These are phyloP conservation scores for Romanomermis culicivorax DNA, from an alignment of 2,888 invertebrate genomes.

Conservation along the genomic window DNA sequence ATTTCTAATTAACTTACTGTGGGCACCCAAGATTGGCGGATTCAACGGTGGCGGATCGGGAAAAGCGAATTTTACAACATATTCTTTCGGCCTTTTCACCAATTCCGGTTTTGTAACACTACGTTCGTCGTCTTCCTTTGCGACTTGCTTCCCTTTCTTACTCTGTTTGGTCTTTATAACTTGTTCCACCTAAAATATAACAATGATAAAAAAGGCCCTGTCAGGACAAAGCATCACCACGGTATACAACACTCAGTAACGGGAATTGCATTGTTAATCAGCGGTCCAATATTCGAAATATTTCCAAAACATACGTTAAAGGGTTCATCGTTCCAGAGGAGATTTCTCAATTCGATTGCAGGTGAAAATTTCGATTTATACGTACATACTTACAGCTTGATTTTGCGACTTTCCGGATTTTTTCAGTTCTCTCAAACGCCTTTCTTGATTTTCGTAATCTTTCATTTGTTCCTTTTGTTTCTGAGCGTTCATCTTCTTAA, in stretches of 20 bases:
- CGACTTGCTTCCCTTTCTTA: conserved; percentile 52
- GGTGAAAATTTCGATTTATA: neutral
- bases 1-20: conserved; percentile 46
- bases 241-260: too few species aligned
- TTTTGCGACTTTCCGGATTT: conserved; percentile 87
- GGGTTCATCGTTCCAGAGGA: too few species aligned
- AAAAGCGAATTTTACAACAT: conserved; percentile 88
- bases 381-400: conserved; percentile 41
- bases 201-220: neutral
- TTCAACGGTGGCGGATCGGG: conserved; percentile 87
- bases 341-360: too few species aligned
- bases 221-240: too few species aligned
- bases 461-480: conserved; percentile 83
- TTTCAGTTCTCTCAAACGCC: conserved; percentile 76
- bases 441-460: conserved; percentile 95
- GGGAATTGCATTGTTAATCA: too few species aligned
- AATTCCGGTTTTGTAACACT: conserved; percentile 44
- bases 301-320: too few species aligned
- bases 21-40: conserved; percentile 84
- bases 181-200: conserved; percentile 17
- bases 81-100: conserved; percentile 72
- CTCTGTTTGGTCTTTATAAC: conserved; percentile 81
- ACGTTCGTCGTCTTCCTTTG: conserved; percentile 40
- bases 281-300: too few species aligned
- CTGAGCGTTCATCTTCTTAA: conserved; percentile 94